phyloP scores from a whole-genome alignment of 2,113 vertebrate species.

The Gymnobelideus leadbeateri region DNA sequence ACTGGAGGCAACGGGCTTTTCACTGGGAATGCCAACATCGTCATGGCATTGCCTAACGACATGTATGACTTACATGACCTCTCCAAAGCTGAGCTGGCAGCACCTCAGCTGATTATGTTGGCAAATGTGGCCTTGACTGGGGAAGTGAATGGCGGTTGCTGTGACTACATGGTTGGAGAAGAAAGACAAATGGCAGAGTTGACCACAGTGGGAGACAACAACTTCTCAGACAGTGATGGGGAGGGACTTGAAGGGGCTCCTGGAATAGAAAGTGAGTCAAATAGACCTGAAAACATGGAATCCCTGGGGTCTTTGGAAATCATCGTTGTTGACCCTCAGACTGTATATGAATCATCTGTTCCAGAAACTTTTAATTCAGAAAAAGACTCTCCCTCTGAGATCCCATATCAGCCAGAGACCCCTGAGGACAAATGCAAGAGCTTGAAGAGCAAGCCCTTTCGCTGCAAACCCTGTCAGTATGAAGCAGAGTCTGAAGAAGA shows the following conservation, averaged over 20 bases:
- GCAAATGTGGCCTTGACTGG: conserved; percentile 94
- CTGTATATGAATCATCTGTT: conserved; percentile 64
- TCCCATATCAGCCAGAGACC: conserved; percentile 65
- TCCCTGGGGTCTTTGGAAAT: conserved; percentile 70
- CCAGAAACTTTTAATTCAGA: conserved; percentile 74
- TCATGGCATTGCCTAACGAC: conserved; percentile 87
- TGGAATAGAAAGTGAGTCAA: conserved; percentile 66
- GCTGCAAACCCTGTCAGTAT: conserved; percentile 96
- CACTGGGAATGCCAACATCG: conserved; percentile 79
- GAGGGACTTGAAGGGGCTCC: conserved; percentile 87
- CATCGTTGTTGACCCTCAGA: conserved; percentile 62
- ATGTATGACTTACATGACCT: conserved; percentile 89
- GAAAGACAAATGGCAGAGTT: conserved; percentile 97
- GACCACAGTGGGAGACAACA: conserved; percentile 91
- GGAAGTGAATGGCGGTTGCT: conserved; percentile 87
- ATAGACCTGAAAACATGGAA: conserved; percentile 75
- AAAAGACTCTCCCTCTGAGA: conserved; percentile 78
- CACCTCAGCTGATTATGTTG: conserved; percentile 97
- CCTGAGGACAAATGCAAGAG: conserved; percentile 84
- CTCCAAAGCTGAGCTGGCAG: conserved; percentile 90
- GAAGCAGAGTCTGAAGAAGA: conserved; percentile 93
- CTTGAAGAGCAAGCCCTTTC: conserved; percentile 94
- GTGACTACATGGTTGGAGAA: conserved; percentile 88
- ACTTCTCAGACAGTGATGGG: conserved; percentile 94
- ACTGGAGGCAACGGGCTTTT: conserved; percentile 88